Conservation (phyloP, 2,113 vertebrate genomes). For the Pao palembangensis region DNA sequence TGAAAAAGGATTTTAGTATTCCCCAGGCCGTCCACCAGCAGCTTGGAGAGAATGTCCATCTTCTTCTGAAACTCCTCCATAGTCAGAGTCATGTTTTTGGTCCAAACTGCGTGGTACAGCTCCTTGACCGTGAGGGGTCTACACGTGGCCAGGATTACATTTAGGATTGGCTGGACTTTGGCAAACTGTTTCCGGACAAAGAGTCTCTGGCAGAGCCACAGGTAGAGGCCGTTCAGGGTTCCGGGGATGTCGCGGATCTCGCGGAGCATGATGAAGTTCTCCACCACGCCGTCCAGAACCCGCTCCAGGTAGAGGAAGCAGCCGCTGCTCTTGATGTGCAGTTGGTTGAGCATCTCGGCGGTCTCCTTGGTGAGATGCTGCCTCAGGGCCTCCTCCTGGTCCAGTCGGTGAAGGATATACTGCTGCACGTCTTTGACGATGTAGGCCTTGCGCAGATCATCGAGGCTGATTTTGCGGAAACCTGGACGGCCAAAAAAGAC, state of each 20-base stretch:
- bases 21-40: constrained; percentile 87
- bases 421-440: constrained; percentile 98
- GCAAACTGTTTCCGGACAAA: constrained; percentile 98
- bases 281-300: constrained; percentile 95
- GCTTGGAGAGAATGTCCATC: constrained; percentile 92
- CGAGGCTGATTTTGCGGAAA: constrained; percentile 96
- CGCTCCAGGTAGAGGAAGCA: constrained; percentile 97
- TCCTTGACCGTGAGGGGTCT: constrained; percentile 87
- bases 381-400: constrained; percentile 94
- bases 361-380: constrained; percentile 98
- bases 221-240: constrained; percentile 94
- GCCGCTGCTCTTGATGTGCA: constrained; percentile 98
- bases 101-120: constrained; percentile 95
- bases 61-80: constrained; percentile 97
- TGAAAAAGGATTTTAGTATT: constrained; percentile 96
- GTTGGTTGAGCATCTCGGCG: constrained; percentile 96
- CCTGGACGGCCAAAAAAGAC: constrained; percentile 69
- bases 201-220: constrained; percentile 99
- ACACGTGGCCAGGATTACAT: constrained; percentile 93
- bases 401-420: constrained; percentile 94
- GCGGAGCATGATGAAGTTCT: constrained; percentile 94
- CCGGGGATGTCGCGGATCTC: constrained; percentile 98
- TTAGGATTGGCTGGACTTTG: constrained; percentile 95
- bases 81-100: constrained; percentile 89
- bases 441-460: constrained; percentile 94